Base-by-base conservation (phyloP, 2,797 vertebrate species). In the Sebastes nivosus region DNA sequence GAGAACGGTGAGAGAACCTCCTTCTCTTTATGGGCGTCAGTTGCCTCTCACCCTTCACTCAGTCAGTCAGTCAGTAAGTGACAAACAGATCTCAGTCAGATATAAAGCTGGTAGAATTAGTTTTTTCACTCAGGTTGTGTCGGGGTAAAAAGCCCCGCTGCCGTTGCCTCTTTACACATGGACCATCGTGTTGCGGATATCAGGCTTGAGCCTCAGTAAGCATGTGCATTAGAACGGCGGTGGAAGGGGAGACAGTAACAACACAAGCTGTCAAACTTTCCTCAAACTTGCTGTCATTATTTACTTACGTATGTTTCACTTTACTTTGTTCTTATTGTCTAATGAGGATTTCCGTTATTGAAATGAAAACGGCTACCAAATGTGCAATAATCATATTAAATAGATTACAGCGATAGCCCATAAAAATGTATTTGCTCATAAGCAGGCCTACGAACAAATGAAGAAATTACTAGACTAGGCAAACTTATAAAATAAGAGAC, bases 141-240 rank as follows among this genome's bases (percentile, higher is more conserved):
- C 7, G 1, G 16, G 7, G 42, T 0, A 46, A 46, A 46, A 46
- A 46, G 16, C 42, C 42, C 42, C 0, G 42, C 42, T 0, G 42
- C 0, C 0, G 42, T 46, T 46, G 42, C 42, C 42, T 0, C 42
- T 46, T 46, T 46, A 20, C 42, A 46, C 42, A 46, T 46, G 42
- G 42, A 46, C 42, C 42, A 46, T 46, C 42, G 0, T 0, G 3
- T 46, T 46, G 42, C 42, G 0, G 16, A 0, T 18, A 46, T 46
- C 42, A 46, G 1, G 0, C 0, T 46, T 20, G 42, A 46, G 16
- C 16, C 42, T 20, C 42, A 46, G 42, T 46, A 0, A 46, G 0
- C 42, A 7, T 46, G 5, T 46, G 42, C 42, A 46, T 46, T 46
- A 46, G 42, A 46, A n/a, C 8, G 0, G 4, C 0, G 52, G 4